Evolutionary conservation across 2,888 invertebrate genomes (phyloP).

Genomic region (Norana najaformis): DNA sequence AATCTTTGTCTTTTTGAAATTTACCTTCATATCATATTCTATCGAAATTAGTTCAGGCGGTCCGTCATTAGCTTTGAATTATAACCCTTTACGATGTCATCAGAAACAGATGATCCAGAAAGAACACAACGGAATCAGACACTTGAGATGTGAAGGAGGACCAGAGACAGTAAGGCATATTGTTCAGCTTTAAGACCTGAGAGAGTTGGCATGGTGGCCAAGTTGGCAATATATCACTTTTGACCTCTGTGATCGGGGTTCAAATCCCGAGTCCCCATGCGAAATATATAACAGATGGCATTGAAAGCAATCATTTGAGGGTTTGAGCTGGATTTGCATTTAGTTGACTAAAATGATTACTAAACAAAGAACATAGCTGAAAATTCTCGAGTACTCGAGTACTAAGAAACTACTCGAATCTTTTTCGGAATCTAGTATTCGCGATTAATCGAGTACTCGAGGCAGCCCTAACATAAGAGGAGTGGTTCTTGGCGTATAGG

Average conservation of each 20-base stretch:
- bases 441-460: background rate
- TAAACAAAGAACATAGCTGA: background rate
- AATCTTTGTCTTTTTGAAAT: no score
- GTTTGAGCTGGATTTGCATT: background rate
- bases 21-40: no score
- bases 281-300: background rate
- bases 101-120: background rate
- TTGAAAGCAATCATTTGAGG: background rate
- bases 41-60: no score
- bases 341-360: background rate
- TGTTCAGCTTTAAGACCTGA: background rate
- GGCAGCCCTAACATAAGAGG: no score
- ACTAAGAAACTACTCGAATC: no score
- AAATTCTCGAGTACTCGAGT: background rate
- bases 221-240: background rate
- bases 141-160: background rate
- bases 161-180: background rate
- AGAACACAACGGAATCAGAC: background rate
- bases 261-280: background rate
- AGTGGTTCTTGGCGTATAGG: no score
- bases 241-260: background rate
- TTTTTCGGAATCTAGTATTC: background rate
- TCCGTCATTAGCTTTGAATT: no score
- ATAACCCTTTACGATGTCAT: background rate
- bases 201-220: background rate